phyloP scores from a whole-genome alignment of 1,140 invertebrate genomes.

The Drosophila insularis region DNA sequence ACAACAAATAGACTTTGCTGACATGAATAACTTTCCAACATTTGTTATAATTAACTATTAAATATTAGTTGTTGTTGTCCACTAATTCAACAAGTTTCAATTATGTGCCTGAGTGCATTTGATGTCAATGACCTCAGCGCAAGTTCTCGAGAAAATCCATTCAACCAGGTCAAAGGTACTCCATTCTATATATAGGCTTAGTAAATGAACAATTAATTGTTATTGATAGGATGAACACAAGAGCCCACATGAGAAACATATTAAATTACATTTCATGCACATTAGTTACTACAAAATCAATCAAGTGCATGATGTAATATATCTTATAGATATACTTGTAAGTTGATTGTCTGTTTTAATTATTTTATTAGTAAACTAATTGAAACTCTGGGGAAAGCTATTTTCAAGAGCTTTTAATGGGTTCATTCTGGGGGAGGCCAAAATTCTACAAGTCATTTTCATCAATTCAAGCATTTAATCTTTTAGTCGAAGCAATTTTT shows the following conservation, averaged over 20 bases:
- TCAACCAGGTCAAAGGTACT: neutral
- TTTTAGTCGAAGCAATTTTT: no score
- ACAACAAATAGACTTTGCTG: no score
- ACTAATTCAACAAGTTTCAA: neutral
- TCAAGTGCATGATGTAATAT: neutral
- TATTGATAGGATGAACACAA: neutral
- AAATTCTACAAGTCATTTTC: no score
- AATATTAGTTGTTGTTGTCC: no score
- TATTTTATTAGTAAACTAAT: neutral
- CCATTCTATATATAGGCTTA: neutral
- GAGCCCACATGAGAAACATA: neutral
- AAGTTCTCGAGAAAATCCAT: neutral
- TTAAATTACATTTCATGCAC: slow-evolving; percentile 3
- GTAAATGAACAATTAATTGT: slow-evolving; percentile 5
- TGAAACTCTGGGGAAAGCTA: no score
- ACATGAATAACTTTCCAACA: no score
- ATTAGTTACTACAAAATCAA: neutral
- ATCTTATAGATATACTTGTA: neutral
- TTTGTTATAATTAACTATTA: no score
- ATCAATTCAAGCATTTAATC: no score
- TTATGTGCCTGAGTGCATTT: neutral
- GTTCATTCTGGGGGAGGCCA: no score
- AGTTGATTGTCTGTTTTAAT: neutral
- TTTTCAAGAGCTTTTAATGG: no score
- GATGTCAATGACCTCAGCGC: neutral